Percentiles rank a stretch among this genome's conserved stretches.
Conservation (phyloP, 2,888 invertebrate species). For the Perithous albicinctus region DNA sequence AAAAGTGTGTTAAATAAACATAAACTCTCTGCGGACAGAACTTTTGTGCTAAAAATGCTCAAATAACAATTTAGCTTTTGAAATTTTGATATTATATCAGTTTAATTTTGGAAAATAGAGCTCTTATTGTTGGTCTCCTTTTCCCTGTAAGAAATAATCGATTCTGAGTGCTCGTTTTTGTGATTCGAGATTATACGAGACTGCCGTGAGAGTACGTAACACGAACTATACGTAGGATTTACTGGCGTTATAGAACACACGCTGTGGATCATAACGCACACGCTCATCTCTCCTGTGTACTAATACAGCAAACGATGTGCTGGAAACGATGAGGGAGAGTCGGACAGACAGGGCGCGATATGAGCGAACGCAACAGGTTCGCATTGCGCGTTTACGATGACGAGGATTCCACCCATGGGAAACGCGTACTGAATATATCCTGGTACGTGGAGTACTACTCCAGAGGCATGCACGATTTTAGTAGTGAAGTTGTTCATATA, state of each 20-base stretch:
- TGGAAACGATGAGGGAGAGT: conserved; percentile 44
- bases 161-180: conserved; percentile 61
- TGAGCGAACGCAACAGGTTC: conserved; percentile 64
- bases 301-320: conserved; percentile 22
- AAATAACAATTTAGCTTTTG: too few species aligned
- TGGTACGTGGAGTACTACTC: conserved; percentile 14
- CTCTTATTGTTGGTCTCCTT: conserved; percentile 65
- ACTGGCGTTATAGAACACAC: conserved; percentile 17
- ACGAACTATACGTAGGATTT: background rate
- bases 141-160: conserved; percentile 51
- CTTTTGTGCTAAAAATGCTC: too few species aligned
- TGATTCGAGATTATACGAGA: conserved; percentile 65
- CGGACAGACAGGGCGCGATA: conserved; percentile 47
- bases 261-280: conserved; percentile 26
- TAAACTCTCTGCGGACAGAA: too few species aligned
- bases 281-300: conserved; percentile 29
- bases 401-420: conserved; percentile 63
- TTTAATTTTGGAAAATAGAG: background rate
- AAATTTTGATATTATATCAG: too few species aligned
- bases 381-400: conserved; percentile 67
- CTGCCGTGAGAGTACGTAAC: conserved; percentile 52
- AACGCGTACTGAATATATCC: conserved; percentile 59
- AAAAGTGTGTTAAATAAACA: too few species aligned
- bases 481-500: conserved; percentile 41
- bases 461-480: conserved; percentile 49